Percentiles rank a stretch among this genome's conserved stretches.
These are phyloP conservation scores for Zoanthus solanderi DNA, from an alignment of 92 coral and sea anemone genomes.

Conservation along the genomic window DNA sequence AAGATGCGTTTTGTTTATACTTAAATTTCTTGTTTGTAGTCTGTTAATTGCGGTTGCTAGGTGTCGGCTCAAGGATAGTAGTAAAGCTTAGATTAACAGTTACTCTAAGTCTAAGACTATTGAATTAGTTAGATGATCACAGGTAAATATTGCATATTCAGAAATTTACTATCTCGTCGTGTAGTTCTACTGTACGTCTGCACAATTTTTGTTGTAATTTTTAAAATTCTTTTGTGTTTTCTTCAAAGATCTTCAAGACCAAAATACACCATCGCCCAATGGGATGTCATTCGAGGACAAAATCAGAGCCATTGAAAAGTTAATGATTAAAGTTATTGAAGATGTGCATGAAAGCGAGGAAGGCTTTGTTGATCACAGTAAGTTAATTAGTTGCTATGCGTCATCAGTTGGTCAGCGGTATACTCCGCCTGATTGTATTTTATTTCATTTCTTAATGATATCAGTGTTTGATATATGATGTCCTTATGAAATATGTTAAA, in stretches of 20 bases:
- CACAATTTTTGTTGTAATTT: not conserved
- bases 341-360: not conserved
- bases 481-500: too few species aligned
- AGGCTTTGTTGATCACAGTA: conserved; percentile 11
- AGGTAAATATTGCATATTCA: not conserved
- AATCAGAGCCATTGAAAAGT: not conserved
- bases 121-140: too few species aligned
- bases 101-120: not conserved
- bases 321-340: not conserved
- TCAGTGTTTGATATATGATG: too few species aligned
- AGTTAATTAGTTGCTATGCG: not conserved
- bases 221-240: not conserved
- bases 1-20: too few species aligned
- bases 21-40: too few species aligned
- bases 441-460: too few species aligned
- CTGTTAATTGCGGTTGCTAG: too few species aligned
- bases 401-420: not conserved
- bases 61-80: too few species aligned
- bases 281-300: not conserved
- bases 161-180: too few species aligned
- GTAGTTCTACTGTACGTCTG: not conserved
- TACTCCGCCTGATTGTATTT: too few species aligned
- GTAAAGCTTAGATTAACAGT: too few species aligned
- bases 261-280: not conserved
- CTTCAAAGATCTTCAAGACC: not conserved